phyloP scores from a whole-genome alignment of 2,113 vertebrate species.

The Psilopsiagon aymara region DNA sequence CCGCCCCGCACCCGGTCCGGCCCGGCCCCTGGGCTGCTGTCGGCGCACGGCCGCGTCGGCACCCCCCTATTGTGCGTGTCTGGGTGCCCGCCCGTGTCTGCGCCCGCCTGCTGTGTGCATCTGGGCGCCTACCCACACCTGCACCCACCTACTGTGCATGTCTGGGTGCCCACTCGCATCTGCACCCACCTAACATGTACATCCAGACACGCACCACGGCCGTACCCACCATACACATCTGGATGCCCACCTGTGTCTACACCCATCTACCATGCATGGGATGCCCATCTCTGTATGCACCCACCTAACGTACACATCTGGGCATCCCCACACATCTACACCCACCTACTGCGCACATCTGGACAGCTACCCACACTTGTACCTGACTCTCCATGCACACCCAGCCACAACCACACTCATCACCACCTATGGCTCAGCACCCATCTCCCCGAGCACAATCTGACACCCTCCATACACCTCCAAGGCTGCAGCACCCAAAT shows the following conservation, averaged over 20 bases:
- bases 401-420: neutral
- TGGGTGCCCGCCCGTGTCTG: rapidly evolving
- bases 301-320: neutral
- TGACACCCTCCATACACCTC: neutral
- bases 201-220: rapidly evolving
- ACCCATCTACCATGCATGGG: neutral
- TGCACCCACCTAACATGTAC: neutral
- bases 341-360: neutral
- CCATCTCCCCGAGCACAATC: neutral
- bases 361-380: neutral
- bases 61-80: neutral
- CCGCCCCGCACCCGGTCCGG: too few species aligned
- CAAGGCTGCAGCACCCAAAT: neutral
- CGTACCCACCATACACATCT: rapidly evolving
- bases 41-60: neutral
- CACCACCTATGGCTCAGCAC: too few species aligned
- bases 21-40: rapidly evolving
- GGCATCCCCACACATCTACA: neutral
- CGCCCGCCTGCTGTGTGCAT: rapidly evolving
- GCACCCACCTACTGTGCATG: neutral
- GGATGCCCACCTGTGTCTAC: rapidly evolving
- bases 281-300: neutral
- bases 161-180: rapidly evolving
- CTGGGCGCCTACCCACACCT: rapidly evolving
- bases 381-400: neutral